A percentile compares a stretch with the other conserved stretches of the same genome.
These are phyloP conservation scores for Crocidura indochinensis DNA, from an alignment of 2,797 vertebrate species.

Conservation along the genomic window DNA sequence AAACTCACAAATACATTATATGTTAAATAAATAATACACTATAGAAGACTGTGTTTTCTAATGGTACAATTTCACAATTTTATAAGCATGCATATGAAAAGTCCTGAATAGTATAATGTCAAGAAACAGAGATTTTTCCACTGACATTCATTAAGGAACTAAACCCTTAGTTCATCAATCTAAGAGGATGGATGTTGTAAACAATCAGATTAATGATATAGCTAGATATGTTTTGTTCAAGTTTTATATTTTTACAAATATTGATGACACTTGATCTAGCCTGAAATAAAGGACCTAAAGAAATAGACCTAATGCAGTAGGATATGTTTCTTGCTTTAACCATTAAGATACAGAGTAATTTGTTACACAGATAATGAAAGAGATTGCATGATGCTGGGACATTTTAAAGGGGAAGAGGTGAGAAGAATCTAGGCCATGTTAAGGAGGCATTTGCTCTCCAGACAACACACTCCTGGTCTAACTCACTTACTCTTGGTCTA, in stretches of 20 bases:
- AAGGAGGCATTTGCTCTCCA: neutral
- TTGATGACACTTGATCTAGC: neutral
- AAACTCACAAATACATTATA: neutral
- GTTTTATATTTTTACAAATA: neutral
- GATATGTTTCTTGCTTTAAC: neutral
- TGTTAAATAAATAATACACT: neutral
- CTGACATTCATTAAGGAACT: neutral
- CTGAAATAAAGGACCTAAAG: neutral
- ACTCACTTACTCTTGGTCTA: neutral
- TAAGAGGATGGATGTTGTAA: neutral
- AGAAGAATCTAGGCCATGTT: neutral
- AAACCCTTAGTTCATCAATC: neutral
- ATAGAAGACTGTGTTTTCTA: neutral
- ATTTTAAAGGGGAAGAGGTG: neutral
- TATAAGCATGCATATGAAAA: neutral
- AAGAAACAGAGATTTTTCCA: neutral
- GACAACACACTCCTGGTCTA: neutral
- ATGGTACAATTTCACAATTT: neutral
- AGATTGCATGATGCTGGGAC: neutral
- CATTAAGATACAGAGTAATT: neutral
- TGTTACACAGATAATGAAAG: neutral
- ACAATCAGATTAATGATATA: neutral
- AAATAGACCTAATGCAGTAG: neutral
- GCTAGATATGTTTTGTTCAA: neutral
- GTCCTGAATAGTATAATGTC: neutral